Evolutionary conservation across 1,140 invertebrate genomes (phyloP).

Genomic region (Planococcus citri): DNA sequence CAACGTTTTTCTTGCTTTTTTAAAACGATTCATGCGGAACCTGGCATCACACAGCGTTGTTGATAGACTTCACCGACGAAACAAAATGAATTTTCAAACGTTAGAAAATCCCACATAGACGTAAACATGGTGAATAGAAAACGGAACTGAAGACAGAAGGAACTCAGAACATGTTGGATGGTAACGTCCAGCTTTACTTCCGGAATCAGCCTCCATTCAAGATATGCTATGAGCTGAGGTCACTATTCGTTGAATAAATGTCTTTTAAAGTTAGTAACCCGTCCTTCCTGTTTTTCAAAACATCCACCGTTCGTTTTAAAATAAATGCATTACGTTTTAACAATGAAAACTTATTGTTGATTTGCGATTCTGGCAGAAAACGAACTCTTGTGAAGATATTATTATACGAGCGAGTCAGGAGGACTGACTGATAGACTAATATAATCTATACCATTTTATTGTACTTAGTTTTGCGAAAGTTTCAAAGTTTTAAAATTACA

Average conservation of each 20-base stretch:
- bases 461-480: not conserved
- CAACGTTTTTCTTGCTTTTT: too few relatives aligned
- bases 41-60: too few relatives aligned
- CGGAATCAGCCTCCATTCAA: constrained; percentile 13
- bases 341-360: constrained; percentile 7
- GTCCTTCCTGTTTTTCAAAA: constrained; percentile 15
- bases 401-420: not conserved
- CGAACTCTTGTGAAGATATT: not conserved
- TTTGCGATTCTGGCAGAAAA: not conserved
- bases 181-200: constrained; percentile 1
- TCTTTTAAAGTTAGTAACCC: constrained; percentile 15
- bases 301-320: constrained; percentile 1
- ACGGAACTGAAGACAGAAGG: not conserved
- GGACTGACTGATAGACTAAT: not conserved
- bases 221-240: not conserved
- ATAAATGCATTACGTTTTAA: not conserved
- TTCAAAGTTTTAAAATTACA: not conserved
- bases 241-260: constrained; percentile 10
- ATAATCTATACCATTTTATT: not conserved
- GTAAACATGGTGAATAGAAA: not conserved
- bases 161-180: not conserved
- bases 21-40: too few relatives aligned
- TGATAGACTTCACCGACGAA: not conserved
- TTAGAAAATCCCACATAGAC: not conserved
- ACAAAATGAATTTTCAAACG: not conserved